These are phyloP conservation scores for Psammodynastes pulverulentus DNA, from an alignment of 2,113 vertebrate genomes.

Conservation along the genomic window DNA sequence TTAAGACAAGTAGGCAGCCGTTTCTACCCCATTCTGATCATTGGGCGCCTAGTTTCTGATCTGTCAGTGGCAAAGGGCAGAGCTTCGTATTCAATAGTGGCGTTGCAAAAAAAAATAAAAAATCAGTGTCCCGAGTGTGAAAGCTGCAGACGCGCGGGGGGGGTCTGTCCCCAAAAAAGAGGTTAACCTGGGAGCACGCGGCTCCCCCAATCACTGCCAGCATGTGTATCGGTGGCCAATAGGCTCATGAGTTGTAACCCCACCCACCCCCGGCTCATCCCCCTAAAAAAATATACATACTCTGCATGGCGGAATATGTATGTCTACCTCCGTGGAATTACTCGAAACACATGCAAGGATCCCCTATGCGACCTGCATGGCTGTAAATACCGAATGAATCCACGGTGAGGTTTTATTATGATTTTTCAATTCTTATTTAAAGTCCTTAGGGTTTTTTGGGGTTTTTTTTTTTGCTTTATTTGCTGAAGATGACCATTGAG, in stretches of 20 bases:
- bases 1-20: slow-evolving; percentile 99
- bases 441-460: slow-evolving; percentile 58
- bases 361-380: slow-evolving; percentile 61
- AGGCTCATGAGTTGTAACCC: slow-evolving; percentile 11
- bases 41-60: slow-evolving; percentile 77
- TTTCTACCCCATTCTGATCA: slow-evolving; percentile 89
- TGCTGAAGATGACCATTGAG: slow-evolving; percentile 38
- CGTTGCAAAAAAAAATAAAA: too few relatives aligned
- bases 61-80: slow-evolving; percentile 79
- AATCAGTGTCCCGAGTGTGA: slow-evolving; percentile 73
- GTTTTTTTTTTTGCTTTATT: slow-evolving; percentile 58
- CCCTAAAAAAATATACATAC: slow-evolving; percentile 48
- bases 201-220: slow-evolving; percentile 44
- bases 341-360: slow-evolving; percentile 51
- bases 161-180: slow-evolving; percentile 38
- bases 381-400: slow-evolving; percentile 64
- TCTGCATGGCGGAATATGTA: slow-evolving; percentile 59
- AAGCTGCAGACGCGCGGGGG: slow-evolving; percentile 68
- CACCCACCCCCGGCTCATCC: too few relatives aligned
- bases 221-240: slow-evolving; percentile 49
- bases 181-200: slow-evolving; percentile 30
- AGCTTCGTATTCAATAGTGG: slow-evolving; percentile 67
- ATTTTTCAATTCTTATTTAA: slow-evolving; percentile 15
- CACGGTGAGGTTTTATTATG: slow-evolving; percentile 42
- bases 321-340: slow-evolving; percentile 62